Percentiles rank a stretch among this genome's conserved stretches.
phyloP scores from a whole-genome alignment of 2,797 vertebrate genomes.

The Tympanoctomys barrerae region DNA sequence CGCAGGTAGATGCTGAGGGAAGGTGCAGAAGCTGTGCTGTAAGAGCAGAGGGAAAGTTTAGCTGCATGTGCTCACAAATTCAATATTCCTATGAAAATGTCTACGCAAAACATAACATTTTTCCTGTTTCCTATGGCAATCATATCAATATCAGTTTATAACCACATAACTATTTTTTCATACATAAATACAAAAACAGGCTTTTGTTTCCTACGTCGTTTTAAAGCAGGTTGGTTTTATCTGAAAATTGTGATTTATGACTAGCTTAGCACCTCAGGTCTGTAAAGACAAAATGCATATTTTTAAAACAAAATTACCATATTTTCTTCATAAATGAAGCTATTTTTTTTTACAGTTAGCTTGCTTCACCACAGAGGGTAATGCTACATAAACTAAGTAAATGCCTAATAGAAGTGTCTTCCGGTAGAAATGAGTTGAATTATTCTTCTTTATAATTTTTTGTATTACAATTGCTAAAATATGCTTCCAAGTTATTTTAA shows the following conservation, averaged over 20 bases:
- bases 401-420: slow-evolving; percentile 47
- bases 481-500: slow-evolving; percentile 61
- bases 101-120: slow-evolving; percentile 37
- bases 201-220: background rate
- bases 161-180: background rate
- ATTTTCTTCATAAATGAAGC: slow-evolving; percentile 70
- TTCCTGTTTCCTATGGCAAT: slow-evolving; percentile 25
- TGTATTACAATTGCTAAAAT: slow-evolving; percentile 71
- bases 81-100: slow-evolving; percentile 51
- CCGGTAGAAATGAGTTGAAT: background rate
- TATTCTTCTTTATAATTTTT: too few species aligned
- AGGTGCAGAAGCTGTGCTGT: slow-evolving; percentile 48
- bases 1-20: slow-evolving; percentile 58
- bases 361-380: slow-evolving; percentile 15
- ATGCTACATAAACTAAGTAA: slow-evolving; percentile 49
- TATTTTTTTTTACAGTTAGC: slow-evolving; percentile 16
- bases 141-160: slow-evolving; percentile 14
- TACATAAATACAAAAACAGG: background rate
- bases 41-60: slow-evolving; percentile 60
- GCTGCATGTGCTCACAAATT: slow-evolving; percentile 46
- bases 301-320: slow-evolving; percentile 18
- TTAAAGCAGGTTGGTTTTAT: background rate
- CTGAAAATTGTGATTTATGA: background rate
- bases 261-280: background rate
- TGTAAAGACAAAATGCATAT: background rate